Evolutionary conservation across 2,797 vertebrate species (phyloP), one percentile per base, ranked within the genome.

Genomic region (Pantherophis alleghaniensis): DNA sequence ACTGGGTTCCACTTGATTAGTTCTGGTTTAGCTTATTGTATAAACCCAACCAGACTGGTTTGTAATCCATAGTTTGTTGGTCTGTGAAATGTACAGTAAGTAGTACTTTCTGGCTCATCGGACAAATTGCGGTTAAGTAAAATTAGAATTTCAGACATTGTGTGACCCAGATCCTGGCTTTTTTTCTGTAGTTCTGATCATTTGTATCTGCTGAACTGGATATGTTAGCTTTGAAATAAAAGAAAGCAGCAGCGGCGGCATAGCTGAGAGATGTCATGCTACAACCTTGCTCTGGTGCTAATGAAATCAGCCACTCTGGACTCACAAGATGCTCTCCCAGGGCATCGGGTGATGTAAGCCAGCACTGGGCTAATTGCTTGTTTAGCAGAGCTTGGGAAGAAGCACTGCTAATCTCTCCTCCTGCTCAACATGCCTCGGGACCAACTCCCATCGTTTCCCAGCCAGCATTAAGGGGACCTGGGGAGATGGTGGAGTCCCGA

Each of bases 281-380:
- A 12, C 42, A 47, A 83, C 86, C 61, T 24, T 91, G 28, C 61
- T 22, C 22, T 12, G 22, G 86, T 1, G 42, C 66, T 91, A 93
- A 93, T 91, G 86, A 83, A 89, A 91, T 93, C 92, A 91, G 47
- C n/a, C 86, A 42, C 90, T 91, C 86, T 83, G 18, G 42, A 55
- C 51, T 90, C 86, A 91, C 90, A 47, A 88, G 66, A 61, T 69
- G 32, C 47, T 79, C 61, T 91, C 89, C 61, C 57, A 3, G 53
- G 47, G 83, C 32, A 10, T 37, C 10, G 13, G 57, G 28, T 93
- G 92, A 93, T 91, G 90, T 86, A 93, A 93, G 60, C 18, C n/a
- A 37, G 86, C 7, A 1, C 47, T 13, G 13, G 47, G 66, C 55
- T 91, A 91, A 93, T 91, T 91, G 90, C 63, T 93, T 91, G 92